Evolutionary conservation across 2,113 vertebrate genomes (phyloP), one percentile per base, ranked within the genome.

Genomic region (Platysternon megacephalum): DNA sequence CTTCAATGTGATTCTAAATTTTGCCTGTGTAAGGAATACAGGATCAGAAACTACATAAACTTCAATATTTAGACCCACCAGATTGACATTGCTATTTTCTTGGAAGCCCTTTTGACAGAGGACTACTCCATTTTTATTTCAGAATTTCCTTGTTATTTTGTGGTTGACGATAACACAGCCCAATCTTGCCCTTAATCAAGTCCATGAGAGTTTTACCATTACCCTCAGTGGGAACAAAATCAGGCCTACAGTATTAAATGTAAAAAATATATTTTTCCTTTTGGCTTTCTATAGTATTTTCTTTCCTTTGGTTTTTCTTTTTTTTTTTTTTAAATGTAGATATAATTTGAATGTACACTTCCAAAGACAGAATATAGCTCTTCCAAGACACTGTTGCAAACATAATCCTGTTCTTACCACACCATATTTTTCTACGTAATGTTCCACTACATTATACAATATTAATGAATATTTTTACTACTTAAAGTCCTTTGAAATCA

Each of bases 391-490:
- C 35, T 79, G 49, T 86, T 61, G 92, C 48, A 96, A 92, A 95
- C 51, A 46, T 51, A 61, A 85, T 19, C 81, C 61, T 72, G 72
- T 51, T 58, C 82, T 90, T 90, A 91, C 61, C 6, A 0, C 44
- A 93, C 79, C 39, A 91, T 80, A 65, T 96, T 83, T 94, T 87
- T 93, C 94, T 89, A 19, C 76, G 82, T 88, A 96, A 97, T 92
- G 93, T 83, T 79, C 89, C 91, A 72, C 56, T 91, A 90, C 6
- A 90, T 87, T 76, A 96, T 88, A 96, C 80, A 97, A 95, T 97
- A 97, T 93, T 95, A 96, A 95, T 0, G 35, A 96, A 95, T 96
- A 95, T 94, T 97, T 98, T 94, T 93, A 95, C 87, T 94, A 68
- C 82, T 91, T 82, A 55, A 96, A 96, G 88, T 93, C 82, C 82